Percentiles rank a stretch among this genome's conserved stretches.
Evolutionary conservation across 2,888 invertebrate genomes (phyloP).

Genomic region (Caenorhabditis panamensis): DNA sequence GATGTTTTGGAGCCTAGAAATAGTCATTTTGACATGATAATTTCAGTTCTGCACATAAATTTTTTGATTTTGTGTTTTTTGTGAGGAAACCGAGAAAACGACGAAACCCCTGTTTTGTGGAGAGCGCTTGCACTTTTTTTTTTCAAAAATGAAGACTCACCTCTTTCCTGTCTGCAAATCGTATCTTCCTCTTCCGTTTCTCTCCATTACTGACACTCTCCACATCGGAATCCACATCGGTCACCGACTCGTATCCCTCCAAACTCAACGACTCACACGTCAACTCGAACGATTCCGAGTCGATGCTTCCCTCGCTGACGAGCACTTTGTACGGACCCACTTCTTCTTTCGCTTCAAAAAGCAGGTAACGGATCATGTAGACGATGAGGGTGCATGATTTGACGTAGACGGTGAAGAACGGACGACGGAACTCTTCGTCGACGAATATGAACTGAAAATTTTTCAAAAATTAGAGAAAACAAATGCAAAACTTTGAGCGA

Average conservation of each 20-base stretch:
- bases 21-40: too few relatives aligned
- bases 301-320: constrained; percentile 36
- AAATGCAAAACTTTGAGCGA: constrained; percentile 17
- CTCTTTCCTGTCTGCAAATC: constrained; percentile 64
- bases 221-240: constrained; percentile 64
- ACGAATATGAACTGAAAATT: constrained; percentile 85
- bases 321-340: constrained; percentile 57
- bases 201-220: constrained; percentile 54
- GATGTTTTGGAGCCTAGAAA: too few relatives aligned
- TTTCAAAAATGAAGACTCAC: constrained; percentile 19
- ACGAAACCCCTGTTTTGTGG: too few relatives aligned
- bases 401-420: constrained; percentile 95
- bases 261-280: constrained; percentile 51
- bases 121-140: background rate
- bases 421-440: constrained; percentile 91
- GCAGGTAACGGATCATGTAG: constrained; percentile 88
- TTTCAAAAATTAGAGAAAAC: too few relatives aligned
- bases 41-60: background rate
- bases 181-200: constrained; percentile 48
- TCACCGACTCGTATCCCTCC: constrained; percentile 70
- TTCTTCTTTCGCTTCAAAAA: constrained; percentile 44
- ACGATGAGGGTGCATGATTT: constrained; percentile 95
- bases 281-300: constrained; percentile 54
- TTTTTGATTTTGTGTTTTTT: too few relatives aligned
- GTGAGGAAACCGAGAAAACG: too few relatives aligned